Conservation (phyloP, 1,140 invertebrate species). For the Pseudomyrmex pallidus region DNA sequence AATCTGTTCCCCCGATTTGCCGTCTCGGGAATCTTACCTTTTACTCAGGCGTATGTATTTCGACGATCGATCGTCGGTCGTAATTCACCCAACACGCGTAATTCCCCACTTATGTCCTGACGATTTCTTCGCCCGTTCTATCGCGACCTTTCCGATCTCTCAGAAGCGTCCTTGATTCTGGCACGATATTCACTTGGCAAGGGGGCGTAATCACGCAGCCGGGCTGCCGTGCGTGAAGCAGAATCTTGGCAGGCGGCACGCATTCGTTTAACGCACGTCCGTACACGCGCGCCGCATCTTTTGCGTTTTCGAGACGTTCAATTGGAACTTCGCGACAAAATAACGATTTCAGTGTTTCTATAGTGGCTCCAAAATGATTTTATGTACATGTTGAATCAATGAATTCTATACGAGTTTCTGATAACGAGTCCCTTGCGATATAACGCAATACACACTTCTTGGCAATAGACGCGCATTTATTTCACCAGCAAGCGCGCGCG, state of each 20-base stretch:
- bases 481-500: not conserved
- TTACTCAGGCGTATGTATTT: constrained; percentile 32
- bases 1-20: constrained; percentile 42
- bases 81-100: constrained; percentile 71
- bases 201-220: constrained; percentile 76
- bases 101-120: constrained; percentile 72
- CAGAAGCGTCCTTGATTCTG: constrained; percentile 70
- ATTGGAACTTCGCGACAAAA: not conserved
- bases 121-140: constrained; percentile 60
- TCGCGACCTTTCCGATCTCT: constrained; percentile 24
- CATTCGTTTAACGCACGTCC: constrained; percentile 71
- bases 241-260: constrained; percentile 76
- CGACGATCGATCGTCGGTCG: constrained; percentile 50
- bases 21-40: constrained; percentile 32
- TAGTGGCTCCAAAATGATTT: not conserved
- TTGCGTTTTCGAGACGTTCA: constrained; percentile 3
- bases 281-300: constrained; percentile 20
- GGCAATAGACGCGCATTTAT: constrained; percentile 5
- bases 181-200: constrained; percentile 79
- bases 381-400: not conserved
- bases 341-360: not conserved
- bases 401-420: constrained; percentile 8
- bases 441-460: constrained; percentile 8
- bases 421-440: not conserved
- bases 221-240: constrained; percentile 79